Evolutionary conservation across 2,797 vertebrate genomes (phyloP).

Genomic region (Rhyacichthys aspro): DNA sequence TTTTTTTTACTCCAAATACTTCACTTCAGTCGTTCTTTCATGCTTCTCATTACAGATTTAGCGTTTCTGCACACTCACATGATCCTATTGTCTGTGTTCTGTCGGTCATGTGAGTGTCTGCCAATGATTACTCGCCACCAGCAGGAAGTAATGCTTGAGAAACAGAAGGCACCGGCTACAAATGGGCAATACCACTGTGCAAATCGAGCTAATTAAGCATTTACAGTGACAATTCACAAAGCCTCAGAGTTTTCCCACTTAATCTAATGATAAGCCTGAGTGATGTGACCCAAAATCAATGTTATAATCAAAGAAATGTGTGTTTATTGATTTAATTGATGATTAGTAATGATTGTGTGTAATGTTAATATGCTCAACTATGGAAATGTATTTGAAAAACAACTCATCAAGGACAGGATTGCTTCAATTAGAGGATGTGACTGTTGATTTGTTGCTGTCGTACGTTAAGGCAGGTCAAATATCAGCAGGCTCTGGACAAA

Average conservation of each 20-base stretch:
- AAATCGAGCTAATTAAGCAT: not conserved
- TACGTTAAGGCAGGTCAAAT: conserved; percentile 32
- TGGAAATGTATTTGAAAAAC: too few species aligned
- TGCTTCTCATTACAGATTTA: not conserved
- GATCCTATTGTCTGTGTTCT: conserved; percentile 5
- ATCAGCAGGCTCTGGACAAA: conserved; percentile 54
- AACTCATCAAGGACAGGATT: too few species aligned
- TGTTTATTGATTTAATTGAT: not conserved
- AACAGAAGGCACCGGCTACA: not conserved
- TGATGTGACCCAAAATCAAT: conserved; percentile 5
- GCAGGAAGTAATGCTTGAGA: not conserved
- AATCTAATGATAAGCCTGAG: not conserved
- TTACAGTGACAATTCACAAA: not conserved
- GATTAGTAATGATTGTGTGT: too few species aligned
- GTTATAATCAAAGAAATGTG: conserved; percentile 22
- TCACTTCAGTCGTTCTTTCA: conserved; percentile 4
- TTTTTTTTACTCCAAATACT: not conserved
- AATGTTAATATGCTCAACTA: too few species aligned
- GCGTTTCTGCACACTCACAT: conserved; percentile 11
- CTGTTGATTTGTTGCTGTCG: too few species aligned
- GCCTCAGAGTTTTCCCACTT: not conserved
- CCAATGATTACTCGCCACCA: not conserved
- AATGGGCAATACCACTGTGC: not conserved
- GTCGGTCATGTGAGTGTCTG: conserved; percentile 22
- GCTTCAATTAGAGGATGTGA: too few species aligned